A percentile compares a stretch with the other conserved stretches of the same genome.
phyloP scores from a whole-genome alignment of 2,888 invertebrate species.

The Cerceris rybyensis region DNA sequence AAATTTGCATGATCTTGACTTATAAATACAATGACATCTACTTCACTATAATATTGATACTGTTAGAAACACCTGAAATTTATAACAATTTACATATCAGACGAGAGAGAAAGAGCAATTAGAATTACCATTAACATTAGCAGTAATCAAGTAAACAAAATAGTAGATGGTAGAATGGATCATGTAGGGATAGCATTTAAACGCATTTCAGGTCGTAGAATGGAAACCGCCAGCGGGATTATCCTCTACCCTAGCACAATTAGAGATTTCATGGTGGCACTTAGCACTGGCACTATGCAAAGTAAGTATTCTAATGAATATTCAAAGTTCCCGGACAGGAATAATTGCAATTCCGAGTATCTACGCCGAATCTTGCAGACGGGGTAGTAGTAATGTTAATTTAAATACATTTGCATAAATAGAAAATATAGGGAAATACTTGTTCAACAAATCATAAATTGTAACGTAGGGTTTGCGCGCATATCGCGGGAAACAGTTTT shows the following conservation, averaged over 20 bases:
- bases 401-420: constrained; percentile 55
- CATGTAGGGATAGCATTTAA: constrained; percentile 20
- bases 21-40: background rate
- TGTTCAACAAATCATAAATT: constrained; percentile 18
- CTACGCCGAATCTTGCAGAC: constrained; percentile 37
- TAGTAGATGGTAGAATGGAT: constrained; percentile 9
- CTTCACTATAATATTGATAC: background rate
- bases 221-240: constrained; percentile 32
- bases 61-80: background rate
- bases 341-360: constrained; percentile 54
- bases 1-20: background rate
- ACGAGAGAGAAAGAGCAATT: background rate
- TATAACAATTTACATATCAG: background rate
- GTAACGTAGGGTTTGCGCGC: background rate
- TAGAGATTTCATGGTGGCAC: constrained; percentile 50
- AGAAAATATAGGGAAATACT: constrained; percentile 43
- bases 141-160: background rate
- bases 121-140: background rate
- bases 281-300: constrained; percentile 43
- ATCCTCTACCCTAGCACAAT: constrained; percentile 34
- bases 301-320: constrained; percentile 52
- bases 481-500: background rate
- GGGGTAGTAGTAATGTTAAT: constrained; percentile 34
- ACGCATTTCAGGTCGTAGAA: constrained; percentile 15
- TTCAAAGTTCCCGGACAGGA: constrained; percentile 43